phyloP scores from a whole-genome alignment of 2,888 invertebrate genomes.

The Sisyra nigra region DNA sequence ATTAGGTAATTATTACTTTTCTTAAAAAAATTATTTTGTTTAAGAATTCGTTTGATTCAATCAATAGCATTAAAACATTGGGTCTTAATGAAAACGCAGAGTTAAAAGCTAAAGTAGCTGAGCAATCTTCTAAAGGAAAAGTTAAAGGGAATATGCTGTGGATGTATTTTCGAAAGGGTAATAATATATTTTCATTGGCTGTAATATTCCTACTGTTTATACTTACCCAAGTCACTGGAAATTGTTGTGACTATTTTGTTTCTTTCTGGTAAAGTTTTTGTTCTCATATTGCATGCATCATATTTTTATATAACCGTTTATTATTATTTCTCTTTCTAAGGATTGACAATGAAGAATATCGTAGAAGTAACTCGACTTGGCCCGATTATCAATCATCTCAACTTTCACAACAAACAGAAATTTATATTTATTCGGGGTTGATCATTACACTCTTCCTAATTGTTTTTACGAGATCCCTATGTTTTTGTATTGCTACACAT shows the following conservation, averaged over 20 bases:
- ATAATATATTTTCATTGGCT: constrained; percentile 35
- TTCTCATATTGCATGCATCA: neutral
- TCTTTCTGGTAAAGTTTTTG: constrained; percentile 41
- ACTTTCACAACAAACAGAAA: neutral
- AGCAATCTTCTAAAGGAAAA: constrained; percentile 36
- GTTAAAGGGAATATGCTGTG: constrained; percentile 40
- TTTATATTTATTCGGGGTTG: constrained; percentile 43
- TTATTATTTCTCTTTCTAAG: neutral
- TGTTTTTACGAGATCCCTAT: constrained; percentile 41
- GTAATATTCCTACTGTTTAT: constrained; percentile 35
- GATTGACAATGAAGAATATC: constrained; percentile 14
- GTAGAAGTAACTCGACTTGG: constrained; percentile 13
- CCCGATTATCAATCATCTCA: neutral
- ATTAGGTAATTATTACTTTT: too few species aligned
- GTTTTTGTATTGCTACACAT: constrained; percentile 46
- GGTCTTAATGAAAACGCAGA: constrained; percentile 5
- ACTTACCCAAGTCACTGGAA: constrained; percentile 43
- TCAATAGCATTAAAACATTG: neutral
- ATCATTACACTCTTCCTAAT: constrained; percentile 34
- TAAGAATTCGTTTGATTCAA: constrained; percentile 2
- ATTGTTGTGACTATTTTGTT: constrained; percentile 56
- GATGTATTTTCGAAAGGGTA: constrained; percentile 31
- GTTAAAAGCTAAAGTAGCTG: constrained; percentile 15
- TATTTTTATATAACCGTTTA: neutral
- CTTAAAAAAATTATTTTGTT: too few species aligned